phyloP scores from a whole-genome alignment of 2,888 invertebrate genomes.

The Eupithecia abbreviata region DNA sequence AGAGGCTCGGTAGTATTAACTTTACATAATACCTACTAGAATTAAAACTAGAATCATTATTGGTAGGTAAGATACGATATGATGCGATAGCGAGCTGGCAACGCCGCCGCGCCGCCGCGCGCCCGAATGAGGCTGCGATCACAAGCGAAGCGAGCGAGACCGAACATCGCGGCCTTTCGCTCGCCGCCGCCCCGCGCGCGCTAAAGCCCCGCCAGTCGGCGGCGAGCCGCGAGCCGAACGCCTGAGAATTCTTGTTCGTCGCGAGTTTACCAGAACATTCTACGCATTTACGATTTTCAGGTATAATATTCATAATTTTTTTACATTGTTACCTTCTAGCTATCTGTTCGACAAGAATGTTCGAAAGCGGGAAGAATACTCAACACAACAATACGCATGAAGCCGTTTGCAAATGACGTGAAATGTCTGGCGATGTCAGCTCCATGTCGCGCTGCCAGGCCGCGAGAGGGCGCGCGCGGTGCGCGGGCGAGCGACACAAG shows the following conservation, averaged over 20 bases:
- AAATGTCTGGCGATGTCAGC: too few species aligned
- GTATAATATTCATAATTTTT: neutral
- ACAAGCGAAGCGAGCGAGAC: conserved; percentile 35
- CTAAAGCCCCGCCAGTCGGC: conserved; percentile 36
- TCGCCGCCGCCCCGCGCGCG: conserved; percentile 16
- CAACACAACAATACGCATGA: neutral
- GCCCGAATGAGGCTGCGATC: neutral
- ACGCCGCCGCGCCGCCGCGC: conserved; percentile 7
- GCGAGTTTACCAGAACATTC: conserved; percentile 40
- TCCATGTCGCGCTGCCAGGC: too few species aligned
- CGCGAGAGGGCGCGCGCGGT: too few species aligned
- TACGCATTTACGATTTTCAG: neutral
- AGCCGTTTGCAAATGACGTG: neutral
- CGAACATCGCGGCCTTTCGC: conserved; percentile 32
- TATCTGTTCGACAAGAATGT: neutral
- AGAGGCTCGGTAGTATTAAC: too few species aligned
- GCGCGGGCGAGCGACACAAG: too few species aligned
- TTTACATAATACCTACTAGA: too few species aligned
- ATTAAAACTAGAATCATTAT: too few species aligned
- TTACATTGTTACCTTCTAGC: neutral
- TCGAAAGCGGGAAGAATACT: neutral
- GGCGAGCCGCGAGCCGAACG: conserved; percentile 49
- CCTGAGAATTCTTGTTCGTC: conserved; percentile 61
- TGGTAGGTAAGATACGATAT: too few species aligned
- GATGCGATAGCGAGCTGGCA: conserved; percentile 4